Base-by-base conservation (phyloP, 37 sponge, comb jelly and placozoan species). In the Haliclona indistincta region DNA sequence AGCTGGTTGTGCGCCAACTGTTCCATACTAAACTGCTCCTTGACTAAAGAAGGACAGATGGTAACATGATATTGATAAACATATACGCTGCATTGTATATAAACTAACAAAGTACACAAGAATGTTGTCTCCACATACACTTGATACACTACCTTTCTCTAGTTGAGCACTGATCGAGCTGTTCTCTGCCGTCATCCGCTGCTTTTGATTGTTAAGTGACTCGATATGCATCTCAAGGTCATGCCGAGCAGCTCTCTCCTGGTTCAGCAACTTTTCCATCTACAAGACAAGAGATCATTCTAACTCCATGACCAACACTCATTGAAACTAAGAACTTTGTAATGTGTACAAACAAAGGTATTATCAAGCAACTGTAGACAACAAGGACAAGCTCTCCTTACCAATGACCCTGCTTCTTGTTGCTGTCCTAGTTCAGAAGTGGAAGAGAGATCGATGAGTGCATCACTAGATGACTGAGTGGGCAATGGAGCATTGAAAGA, bases 161-260 rank as follows among this genome's bases (percentile, higher is more conserved):
- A 66, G 43, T n/a, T 40, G 20, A 20, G 15, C 64, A 15, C 58
- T 45, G 49, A 68, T 58, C 13, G 44, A 38, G 8, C 13, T 0
- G 7, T 71, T 62, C 3, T 63, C 56, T 3, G 70, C 56, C 43
- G 70, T 63, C 64, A 77, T 44, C 29, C 25, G 5, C 10, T 47
- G 29, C 83, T 75, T 83, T 65, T 85, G 86, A 1, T 32, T 1
- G 6, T 74, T 52, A 1, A 86, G 76, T 13, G 47, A 40, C 17
- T 54, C 67, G 5, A 63, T 80, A 64, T 86, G 87, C 87, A 86
- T 86, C 43, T 86, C 87, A 29, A 86, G 40, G 71, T 86, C 87
- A 52, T 69, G 60, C 4, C 76, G 32, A 7, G 87, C 87, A 2
- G 75, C 29, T 20, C 81, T 51, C 69, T 80, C 87, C 70, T 68